Evolutionary conservation across 1,140 invertebrate genomes (phyloP).

Genomic region (Portunus trituberculatus): DNA sequence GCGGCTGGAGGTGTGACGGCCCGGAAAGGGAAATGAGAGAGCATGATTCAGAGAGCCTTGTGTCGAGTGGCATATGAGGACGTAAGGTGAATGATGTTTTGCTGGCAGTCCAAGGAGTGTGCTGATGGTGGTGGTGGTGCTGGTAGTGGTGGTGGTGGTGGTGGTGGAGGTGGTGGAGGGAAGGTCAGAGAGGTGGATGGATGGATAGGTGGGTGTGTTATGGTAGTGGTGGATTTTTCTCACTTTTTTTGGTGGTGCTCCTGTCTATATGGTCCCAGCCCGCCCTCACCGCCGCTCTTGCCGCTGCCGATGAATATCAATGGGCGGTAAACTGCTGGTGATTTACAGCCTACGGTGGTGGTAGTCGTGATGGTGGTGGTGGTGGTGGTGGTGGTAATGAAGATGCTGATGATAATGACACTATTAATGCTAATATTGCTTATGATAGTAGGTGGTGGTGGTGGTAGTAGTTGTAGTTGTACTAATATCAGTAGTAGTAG

Average conservation of each 20-base stretch:
- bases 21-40: conserved; percentile 30
- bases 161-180: not conserved
- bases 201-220: not conserved
- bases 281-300: not conserved
- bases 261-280: not conserved
- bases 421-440: not conserved
- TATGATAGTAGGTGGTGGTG: not conserved
- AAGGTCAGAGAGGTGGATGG: not conserved
- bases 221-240: not conserved
- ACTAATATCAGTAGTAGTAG: not conserved
- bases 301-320: not conserved
- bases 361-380: not conserved
- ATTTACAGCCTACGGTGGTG: not conserved
- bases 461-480: not conserved
- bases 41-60: not conserved
- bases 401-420: not conserved
- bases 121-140: no score
- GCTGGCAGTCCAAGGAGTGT: not conserved
- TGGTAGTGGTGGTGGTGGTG: not conserved
- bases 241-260: not conserved
- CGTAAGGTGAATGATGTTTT: not conserved
- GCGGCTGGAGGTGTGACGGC: not conserved
- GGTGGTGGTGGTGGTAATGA: not conserved
- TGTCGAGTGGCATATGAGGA: not conserved
- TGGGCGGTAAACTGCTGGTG: not conserved